Conservation (phyloP, 35 echinoderm and acorn worm species). For the Eucidaris tribuloides region DNA sequence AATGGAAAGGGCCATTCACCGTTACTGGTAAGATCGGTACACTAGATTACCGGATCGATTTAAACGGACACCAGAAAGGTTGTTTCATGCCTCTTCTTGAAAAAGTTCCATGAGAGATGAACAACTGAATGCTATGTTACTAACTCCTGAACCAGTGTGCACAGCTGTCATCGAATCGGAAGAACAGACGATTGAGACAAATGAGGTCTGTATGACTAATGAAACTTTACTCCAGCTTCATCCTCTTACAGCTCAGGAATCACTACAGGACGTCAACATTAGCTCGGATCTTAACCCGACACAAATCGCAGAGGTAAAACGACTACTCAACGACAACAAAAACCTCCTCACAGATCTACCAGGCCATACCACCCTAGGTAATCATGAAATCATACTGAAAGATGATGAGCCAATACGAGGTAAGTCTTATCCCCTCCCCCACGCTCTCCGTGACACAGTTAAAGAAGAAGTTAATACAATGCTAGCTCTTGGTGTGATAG, state of each 20-base stretch:
- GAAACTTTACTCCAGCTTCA: conserved; percentile 1
- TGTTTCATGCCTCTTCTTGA: background rate
- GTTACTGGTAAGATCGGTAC: background rate
- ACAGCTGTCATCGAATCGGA: background rate
- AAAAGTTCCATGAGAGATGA: background rate
- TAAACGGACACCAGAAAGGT: background rate
- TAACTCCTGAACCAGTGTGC: background rate
- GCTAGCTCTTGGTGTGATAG: conserved; percentile 20
- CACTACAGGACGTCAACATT: conserved; percentile 28
- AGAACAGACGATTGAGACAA: background rate
- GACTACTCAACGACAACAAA: background rate
- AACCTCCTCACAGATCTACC: conserved; percentile 54
- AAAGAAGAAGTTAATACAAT: conserved; percentile 37
- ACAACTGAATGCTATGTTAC: too few species aligned
- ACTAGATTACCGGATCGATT: background rate
- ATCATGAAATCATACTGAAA: conserved; percentile 35
- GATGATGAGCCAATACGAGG: conserved; percentile 23
- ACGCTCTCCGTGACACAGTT: conserved; percentile 51
- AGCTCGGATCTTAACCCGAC: background rate
- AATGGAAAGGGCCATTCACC: conserved; percentile 57
- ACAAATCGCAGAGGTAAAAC: background rate
- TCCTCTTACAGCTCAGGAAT: conserved; percentile 13
- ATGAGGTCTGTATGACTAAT: background rate
- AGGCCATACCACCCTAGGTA: conserved; percentile 41
- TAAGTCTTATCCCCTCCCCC: conserved; percentile 43